Base-by-base conservation (phyloP, 2,888 invertebrate species). In the Cistogaster globosa region DNA sequence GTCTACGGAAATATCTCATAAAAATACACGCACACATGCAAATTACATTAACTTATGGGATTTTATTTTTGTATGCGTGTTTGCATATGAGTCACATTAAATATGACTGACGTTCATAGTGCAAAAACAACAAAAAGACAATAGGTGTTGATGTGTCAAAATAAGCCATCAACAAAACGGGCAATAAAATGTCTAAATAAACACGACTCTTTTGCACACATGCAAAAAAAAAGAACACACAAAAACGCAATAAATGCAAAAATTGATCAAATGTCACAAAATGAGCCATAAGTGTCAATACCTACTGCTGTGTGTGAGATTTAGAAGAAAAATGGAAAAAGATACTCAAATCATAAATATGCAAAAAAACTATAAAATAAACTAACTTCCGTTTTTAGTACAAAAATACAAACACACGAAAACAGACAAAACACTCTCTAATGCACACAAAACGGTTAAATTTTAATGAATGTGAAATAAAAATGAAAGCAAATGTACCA, bases 381-480 rank as follows among this genome's bases (percentile, higher is more conserved):
- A 88, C 90, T 89, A 91, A 90, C 91, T 91, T 91, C 91, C 91
- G 91, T 83, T 86, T 60, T 72, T 53, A 51, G 26, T 71, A 75
- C 20, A 57, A 58, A 51, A 36, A 68, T 68, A 38, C n/a, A 32
- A 63, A 45, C 45, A 55, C 18, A 55, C 71, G 62, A 55, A 42
- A 22, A 32, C 45, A 26, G 3, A 71, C 48, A 71, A 26, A 32
- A 38, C 72, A 53, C 53, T 38, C n/a, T 22, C 22, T 26, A 16
- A 58, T 53, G 16, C 42, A 63, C 51, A 48, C 42, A 57, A 65
- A 77, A 71, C 53, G 55, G 14, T 80, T 42, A 55, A 67, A 75
- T 78, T 71, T 67, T 75, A 81, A 84, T 75, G 81, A 84, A 84
- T 68, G 65, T 45, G 65, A 68, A 81, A 67, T 72, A 69, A 77